These are phyloP conservation scores for Keiferia lycopersicella DNA, from an alignment of 2,888 invertebrate genomes.

Conservation along the genomic window DNA sequence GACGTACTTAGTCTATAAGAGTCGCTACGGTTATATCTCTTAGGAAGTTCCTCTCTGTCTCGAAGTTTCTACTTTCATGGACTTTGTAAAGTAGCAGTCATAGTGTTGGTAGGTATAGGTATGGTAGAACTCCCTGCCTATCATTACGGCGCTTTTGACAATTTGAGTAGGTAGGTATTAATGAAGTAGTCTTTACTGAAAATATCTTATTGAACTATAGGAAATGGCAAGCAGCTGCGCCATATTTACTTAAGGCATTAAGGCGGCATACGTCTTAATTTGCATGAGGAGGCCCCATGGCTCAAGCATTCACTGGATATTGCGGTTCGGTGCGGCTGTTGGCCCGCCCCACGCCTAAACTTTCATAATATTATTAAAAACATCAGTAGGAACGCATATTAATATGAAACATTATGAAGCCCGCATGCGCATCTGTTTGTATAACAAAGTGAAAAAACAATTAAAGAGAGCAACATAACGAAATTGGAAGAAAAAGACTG, in stretches of 20 bases:
- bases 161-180: background rate
- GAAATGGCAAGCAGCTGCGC: background rate
- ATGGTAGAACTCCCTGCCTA: background rate
- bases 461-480: no score
- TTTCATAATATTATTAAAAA: no score
- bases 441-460: no score
- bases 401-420: no score
- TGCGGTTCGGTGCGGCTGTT: background rate
- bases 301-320: background rate
- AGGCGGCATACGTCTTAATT: slow-evolving; percentile 20
- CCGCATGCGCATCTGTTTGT: no score
- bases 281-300: slow-evolving; percentile 22
- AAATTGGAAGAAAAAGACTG: no score
- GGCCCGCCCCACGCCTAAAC: background rate
- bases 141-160: background rate
- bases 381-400: no score
- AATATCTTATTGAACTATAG: background rate
- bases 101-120: background rate
- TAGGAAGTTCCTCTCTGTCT: background rate
- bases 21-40: slow-evolving; percentile 11
- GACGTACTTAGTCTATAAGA: slow-evolving; percentile 11
- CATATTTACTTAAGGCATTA: slow-evolving; percentile 7
- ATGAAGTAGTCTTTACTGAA: no score
- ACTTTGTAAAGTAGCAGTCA: slow-evolving; percentile 7
- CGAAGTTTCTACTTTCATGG: background rate